These are phyloP conservation scores for Tenebrosternarchus preto DNA, from an alignment of 2,113 vertebrate genomes.

Conservation along the genomic window DNA sequence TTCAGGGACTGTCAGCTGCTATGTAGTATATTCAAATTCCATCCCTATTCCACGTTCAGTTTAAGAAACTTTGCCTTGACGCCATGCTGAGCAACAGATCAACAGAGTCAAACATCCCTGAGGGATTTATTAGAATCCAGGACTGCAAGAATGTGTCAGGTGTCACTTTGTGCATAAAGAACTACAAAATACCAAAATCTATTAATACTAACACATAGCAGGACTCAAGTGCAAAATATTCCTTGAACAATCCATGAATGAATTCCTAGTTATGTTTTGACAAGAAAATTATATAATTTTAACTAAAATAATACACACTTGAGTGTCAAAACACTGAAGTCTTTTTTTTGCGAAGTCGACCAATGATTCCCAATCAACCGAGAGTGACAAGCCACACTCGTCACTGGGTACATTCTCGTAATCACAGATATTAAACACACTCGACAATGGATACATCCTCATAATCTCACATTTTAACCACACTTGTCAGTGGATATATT, in stretches of 20 bases:
- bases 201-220: conserved; percentile 26
- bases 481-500: background rate
- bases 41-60: background rate
- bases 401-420: too few species aligned
- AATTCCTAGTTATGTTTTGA: conserved; percentile 23
- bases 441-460: too few species aligned
- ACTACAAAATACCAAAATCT: conserved; percentile 37
- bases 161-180: conserved; percentile 7
- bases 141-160: conserved; percentile 7
- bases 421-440: too few species aligned
- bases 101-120: conserved; percentile 8
- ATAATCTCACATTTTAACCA: too few species aligned
- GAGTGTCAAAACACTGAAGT: conserved; percentile 13
- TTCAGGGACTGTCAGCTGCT: background rate
- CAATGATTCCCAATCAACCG: background rate
- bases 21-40: background rate
- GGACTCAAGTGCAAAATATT: conserved; percentile 12
- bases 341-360: background rate
- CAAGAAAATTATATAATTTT: conserved; percentile 23
- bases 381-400: too few species aligned
- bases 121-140: conserved; percentile 30
- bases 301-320: conserved; percentile 15
- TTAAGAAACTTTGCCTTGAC: background rate
- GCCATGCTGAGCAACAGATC: conserved; percentile 26
- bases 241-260: conserved; percentile 16